Percentiles rank a stretch among this genome's conserved stretches.
Conservation (phyloP, 2,113 vertebrate genomes). For the Aegypius monachus region DNA sequence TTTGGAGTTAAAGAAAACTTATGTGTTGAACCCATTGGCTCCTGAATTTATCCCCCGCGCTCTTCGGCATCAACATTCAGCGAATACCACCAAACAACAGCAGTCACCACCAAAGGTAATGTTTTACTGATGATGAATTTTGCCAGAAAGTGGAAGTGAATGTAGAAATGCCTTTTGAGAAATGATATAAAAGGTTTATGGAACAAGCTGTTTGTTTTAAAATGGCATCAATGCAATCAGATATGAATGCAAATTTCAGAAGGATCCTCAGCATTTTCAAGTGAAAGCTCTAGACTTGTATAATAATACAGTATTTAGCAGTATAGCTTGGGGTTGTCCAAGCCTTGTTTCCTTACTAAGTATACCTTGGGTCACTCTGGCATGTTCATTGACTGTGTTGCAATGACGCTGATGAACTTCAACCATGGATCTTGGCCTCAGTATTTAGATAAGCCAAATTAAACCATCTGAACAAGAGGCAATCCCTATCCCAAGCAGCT, state of each 20-base stretch:
- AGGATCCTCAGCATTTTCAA: not conserved
- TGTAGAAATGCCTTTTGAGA: not conserved
- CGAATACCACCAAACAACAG: conserved; percentile 81
- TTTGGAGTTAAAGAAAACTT: conserved; percentile 98
- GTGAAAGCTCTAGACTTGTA: not conserved
- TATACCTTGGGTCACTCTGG: not conserved
- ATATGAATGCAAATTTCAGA: not conserved
- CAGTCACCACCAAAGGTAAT: conserved; percentile 94
- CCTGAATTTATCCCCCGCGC: conserved; percentile 98
- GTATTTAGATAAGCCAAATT: not conserved
- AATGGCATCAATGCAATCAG: not conserved
- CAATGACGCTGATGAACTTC: not conserved
- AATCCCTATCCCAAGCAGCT: not conserved
- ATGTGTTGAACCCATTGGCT: conserved; percentile 95
- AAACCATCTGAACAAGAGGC: not conserved
- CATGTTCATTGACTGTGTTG: not conserved
- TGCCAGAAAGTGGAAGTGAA: not conserved
- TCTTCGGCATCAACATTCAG: conserved; percentile 83
- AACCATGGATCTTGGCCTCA: not conserved
- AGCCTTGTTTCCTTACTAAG: not conserved
- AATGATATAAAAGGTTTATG: not conserved
- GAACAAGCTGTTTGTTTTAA: not conserved
- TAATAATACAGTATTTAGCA: not conserved
- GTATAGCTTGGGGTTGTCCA: not conserved
- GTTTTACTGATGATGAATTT: not conserved